Evolutionary conservation across 2,797 vertebrate genomes (phyloP).

Genomic region (Cryptoprocta ferox): DNA sequence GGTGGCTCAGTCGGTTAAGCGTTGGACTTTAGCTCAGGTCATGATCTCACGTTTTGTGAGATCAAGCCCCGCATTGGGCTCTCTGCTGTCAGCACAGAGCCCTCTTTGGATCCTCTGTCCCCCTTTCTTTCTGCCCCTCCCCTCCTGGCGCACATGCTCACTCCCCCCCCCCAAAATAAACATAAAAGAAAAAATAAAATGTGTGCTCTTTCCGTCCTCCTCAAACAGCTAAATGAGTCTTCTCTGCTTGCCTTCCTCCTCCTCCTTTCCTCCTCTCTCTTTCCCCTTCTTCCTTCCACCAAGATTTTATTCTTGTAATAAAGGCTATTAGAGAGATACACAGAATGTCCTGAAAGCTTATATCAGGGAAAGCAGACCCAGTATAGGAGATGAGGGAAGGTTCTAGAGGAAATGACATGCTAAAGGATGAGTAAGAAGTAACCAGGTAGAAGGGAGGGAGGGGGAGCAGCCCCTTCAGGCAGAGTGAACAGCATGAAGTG

Average conservation of each 20-base stretch:
- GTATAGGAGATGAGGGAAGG: neutral
- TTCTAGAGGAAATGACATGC: neutral
- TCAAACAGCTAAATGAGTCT: neutral
- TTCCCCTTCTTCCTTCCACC: neutral
- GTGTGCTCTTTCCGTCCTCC: neutral
- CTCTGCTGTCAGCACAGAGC: too few species aligned
- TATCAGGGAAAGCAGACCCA: neutral
- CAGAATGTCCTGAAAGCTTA: neutral
- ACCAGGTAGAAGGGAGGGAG: neutral
- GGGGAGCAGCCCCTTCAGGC: neutral
- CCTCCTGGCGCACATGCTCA: too few species aligned
- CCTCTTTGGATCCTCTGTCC: too few species aligned
- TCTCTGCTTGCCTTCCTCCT: neutral
- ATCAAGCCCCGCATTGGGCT: too few species aligned
- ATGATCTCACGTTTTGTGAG: too few species aligned
- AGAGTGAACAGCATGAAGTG: neutral
- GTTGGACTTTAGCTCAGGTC: too few species aligned
- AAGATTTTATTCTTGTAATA: neutral
- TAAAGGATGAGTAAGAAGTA: neutral
- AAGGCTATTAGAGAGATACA: neutral
- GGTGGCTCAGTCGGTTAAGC: too few species aligned
- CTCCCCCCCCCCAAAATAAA: too few species aligned
- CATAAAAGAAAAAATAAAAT: neutral
- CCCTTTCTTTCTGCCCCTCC: too few species aligned
- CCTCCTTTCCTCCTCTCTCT: neutral